Percentiles rank a stretch among this genome's conserved stretches.
Evolutionary conservation across 2,888 invertebrate genomes (phyloP).

Genomic region (Meteorus cinctellus): DNA sequence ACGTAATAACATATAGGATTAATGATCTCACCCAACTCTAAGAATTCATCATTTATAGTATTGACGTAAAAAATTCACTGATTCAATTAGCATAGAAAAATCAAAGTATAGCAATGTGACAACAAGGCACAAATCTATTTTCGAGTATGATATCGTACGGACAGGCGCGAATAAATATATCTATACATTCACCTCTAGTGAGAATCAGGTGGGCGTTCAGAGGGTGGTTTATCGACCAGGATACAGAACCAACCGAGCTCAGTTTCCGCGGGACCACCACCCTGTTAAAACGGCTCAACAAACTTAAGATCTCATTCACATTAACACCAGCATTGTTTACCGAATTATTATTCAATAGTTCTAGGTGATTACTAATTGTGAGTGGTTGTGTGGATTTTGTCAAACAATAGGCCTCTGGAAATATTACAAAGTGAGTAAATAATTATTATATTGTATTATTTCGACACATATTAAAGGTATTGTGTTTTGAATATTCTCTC

Average conservation of each 20-base stretch:
- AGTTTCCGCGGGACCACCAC: slow-evolving; percentile 71
- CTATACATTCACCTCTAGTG: slow-evolving; percentile 53
- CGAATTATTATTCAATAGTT: not conserved
- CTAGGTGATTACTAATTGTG: not conserved
- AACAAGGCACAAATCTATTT: slow-evolving; percentile 30
- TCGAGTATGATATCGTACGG: slow-evolving; percentile 27
- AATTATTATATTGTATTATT: not conserved
- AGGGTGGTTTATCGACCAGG: slow-evolving; percentile 70
- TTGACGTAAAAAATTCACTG: not conserved
- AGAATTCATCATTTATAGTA: not conserved
- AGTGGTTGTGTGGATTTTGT: not conserved
- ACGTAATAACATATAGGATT: too few relatives aligned
- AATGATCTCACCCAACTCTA: too few relatives aligned
- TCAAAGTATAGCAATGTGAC: not conserved
- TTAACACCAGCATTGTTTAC: slow-evolving; percentile 1
- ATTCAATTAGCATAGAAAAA: not conserved
- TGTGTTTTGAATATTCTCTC: too few relatives aligned
- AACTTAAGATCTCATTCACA: not conserved
- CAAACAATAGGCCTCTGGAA: not conserved
- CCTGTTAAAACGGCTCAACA: slow-evolving; percentile 58
- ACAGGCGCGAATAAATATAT: slow-evolving; percentile 48
- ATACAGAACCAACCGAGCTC: slow-evolving; percentile 63
- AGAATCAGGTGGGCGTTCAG: slow-evolving; percentile 57
- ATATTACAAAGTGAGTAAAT: slow-evolving; percentile 6
- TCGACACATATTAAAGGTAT: not conserved